Base-by-base conservation (phyloP, 2,113 vertebrate species). In the Opisthocomus hoazin region DNA sequence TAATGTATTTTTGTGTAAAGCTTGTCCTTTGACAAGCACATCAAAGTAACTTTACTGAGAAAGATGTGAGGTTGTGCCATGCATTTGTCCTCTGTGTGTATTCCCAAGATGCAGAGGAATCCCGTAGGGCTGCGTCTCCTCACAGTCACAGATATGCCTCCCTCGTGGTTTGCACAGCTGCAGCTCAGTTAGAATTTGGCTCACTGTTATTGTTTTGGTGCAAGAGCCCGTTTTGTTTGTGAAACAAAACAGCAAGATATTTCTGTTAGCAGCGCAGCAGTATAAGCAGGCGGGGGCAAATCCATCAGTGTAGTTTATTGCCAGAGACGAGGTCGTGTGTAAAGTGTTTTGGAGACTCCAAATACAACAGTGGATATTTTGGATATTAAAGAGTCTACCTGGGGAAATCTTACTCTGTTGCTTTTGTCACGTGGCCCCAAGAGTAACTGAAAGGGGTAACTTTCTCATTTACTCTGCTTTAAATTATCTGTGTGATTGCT, bases 171-270 rank as follows among this genome's bases (percentile, higher is more conserved):
- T 87, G 64, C 73, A 81, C 91, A 95, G 95, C 95, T 96, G 86
- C 84, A 68, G 43, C 92, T 60, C 76, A 34, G 71, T 74, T 32
- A 88, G 86, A 76, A n/a, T 79, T 70, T 96, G 92, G 64, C 90
- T 94, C 64, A 16, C 46, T 64, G 64, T 41, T 92, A 65, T 48
- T 87, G 90, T 84, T 94, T 89, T 81, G 76, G 83, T 94, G 89
- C 83, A 95, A 60, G 61, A 91, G 80, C 53, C 29, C 24, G 48
- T 71, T 94, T 56, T 93, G 92, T 94, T 96, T 93, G 65, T 70
- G 48, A 89, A 92, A 93, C 79, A 84, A 68, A 89, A 22, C 88
- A 90, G 86, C 71, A 10, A 90, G 76, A 37, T 19, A 23, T 51
- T 78, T 60, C 48, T 90, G 6, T 41, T 34, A 84, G 77, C 83